Conservation (phyloP, 2,797 vertebrate species). For the Gallirallus australis region DNA sequence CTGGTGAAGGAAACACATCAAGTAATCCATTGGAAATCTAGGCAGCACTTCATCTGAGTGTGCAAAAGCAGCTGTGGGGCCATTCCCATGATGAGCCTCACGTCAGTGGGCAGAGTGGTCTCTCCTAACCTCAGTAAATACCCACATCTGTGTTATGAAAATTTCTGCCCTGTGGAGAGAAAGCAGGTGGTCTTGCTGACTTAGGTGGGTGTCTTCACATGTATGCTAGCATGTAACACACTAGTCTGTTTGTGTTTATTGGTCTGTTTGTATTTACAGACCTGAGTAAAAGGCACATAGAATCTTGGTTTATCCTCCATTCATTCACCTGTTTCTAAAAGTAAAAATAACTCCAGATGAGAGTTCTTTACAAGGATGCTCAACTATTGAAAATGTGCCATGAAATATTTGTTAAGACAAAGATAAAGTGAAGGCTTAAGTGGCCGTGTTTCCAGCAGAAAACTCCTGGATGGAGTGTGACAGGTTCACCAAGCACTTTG, state of each 20-base stretch:
- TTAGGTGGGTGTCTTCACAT: not conserved
- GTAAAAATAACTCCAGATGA: not conserved
- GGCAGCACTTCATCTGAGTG: not conserved
- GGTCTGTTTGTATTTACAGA: not conserved
- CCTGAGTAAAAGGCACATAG: not conserved
- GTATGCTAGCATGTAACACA: not conserved
- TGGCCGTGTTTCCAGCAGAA: not conserved
- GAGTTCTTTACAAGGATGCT: not conserved
- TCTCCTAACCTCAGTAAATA: not conserved
- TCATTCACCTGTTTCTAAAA: not conserved
- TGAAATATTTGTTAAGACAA: not conserved
- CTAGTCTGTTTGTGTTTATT: not conserved
- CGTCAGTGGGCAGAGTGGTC: not conserved
- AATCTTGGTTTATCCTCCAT: not conserved
- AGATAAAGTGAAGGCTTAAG: not conserved
- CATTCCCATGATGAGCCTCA: fast-evolving
- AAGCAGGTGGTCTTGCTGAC: not conserved
- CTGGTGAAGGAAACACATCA: not conserved
- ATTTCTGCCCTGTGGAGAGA: not conserved
- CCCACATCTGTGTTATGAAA: not conserved
- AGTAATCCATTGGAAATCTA: not conserved
- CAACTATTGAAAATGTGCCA: not conserved
- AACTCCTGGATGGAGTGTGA: fast-evolving
- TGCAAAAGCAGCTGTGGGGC: fast-evolving
- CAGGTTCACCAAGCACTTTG: not conserved